phyloP scores from a whole-genome alignment of 2,113 vertebrate genomes.

The Athene noctua region DNA sequence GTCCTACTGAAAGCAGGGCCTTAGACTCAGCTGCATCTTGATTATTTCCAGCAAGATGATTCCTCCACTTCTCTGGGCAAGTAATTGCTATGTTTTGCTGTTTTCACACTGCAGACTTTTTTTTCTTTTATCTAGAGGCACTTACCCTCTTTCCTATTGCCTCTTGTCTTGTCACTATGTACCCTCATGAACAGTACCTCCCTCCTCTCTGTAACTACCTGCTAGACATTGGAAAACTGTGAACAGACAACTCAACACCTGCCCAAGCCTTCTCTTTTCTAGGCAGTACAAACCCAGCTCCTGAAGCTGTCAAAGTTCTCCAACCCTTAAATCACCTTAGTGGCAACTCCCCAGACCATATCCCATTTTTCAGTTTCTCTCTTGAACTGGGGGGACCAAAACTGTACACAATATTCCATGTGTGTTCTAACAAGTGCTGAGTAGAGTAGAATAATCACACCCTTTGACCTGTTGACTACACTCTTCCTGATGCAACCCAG shows the following conservation, averaged over 20 bases:
- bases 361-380: neutral
- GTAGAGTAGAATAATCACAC: neutral
- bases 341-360: neutral
- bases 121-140: neutral
- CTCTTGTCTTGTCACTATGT: neutral
- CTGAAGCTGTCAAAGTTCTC: neutral
- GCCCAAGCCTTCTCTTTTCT: neutral
- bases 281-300: neutral
- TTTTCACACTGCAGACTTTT: neutral
- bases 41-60: neutral
- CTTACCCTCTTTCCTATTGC: neutral
- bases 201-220: neutral
- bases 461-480: neutral
- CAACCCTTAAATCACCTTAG: neutral
- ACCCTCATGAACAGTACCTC: neutral
- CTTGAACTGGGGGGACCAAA: neutral
- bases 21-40: neutral
- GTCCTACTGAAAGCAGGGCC: neutral
- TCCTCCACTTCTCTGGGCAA: neutral
- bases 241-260: neutral
- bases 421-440: neutral
- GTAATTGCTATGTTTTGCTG: neutral
- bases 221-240: neutral
- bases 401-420: no score
- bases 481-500: neutral